phyloP scores from a whole-genome alignment of 2,797 vertebrate genomes.

The Chlorospingus flavigularis region DNA sequence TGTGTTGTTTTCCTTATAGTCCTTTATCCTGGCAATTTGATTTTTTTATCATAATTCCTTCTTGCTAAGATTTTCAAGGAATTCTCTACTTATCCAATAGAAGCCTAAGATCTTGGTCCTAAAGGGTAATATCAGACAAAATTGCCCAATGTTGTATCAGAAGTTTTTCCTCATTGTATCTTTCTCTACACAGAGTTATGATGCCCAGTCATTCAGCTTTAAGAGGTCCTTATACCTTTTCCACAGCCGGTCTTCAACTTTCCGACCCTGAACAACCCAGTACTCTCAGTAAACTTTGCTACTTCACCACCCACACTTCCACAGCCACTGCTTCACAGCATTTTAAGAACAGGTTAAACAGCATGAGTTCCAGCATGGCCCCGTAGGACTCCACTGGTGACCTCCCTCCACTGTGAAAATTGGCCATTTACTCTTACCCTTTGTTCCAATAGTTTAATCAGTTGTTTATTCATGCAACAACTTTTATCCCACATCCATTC shows the following conservation, averaged over 20 bases:
- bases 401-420: slow-evolving; percentile 11
- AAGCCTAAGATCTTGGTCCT: background rate
- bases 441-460: slow-evolving; percentile 24
- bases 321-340: background rate
- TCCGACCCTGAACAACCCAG: background rate
- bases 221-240: background rate
- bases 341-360: slow-evolving; percentile 3
- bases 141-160: background rate
- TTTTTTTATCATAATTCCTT: background rate
- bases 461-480: slow-evolving; percentile 36
- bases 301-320: background rate
- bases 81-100: background rate
- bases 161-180: background rate
- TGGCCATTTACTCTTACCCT: background rate
- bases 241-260: background rate
- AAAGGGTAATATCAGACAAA: background rate
- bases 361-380: background rate
- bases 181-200: background rate
- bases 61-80: background rate
- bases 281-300: background rate
- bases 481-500: background rate
- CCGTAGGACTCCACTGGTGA: background rate
- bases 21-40: background rate
- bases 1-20: background rate
- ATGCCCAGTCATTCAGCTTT: background rate